Evolutionary conservation across 2,797 vertebrate genomes (phyloP).

Genomic region (Rhinella marina): DNA sequence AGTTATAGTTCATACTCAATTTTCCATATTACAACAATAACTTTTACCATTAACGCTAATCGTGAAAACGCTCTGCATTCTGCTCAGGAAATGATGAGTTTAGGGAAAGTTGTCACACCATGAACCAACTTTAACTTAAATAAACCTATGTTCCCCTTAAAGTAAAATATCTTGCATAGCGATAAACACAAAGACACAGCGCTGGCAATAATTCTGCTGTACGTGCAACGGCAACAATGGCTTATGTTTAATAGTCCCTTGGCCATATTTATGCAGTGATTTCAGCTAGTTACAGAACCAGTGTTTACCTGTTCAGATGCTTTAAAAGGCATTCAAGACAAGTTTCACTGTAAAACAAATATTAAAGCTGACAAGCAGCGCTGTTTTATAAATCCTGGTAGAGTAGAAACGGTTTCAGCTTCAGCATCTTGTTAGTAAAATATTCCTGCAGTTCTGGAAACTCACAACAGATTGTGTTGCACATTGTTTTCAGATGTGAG

Average conservation of each 20-base stretch:
- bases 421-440: conserved; percentile 61
- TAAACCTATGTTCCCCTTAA: conserved; percentile 14
- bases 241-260: conserved; percentile 59
- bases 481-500: conserved; percentile 63
- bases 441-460: conserved; percentile 62
- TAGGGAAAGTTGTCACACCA: conserved; percentile 1
- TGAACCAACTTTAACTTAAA: conserved; percentile 2
- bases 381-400: conserved; percentile 63
- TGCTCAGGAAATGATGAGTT: conserved; percentile 31
- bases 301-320: conserved; percentile 61
- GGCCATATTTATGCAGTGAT: conserved; percentile 57
- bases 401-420: conserved; percentile 60
- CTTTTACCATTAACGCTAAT: conserved; percentile 13
- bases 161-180: conserved; percentile 21
- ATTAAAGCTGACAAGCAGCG: conserved; percentile 62
- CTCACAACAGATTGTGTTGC: conserved; percentile 60
- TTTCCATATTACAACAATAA: conserved; percentile 17
- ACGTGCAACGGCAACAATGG: conserved; percentile 56
- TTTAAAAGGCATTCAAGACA: conserved; percentile 62
- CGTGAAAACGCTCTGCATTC: background rate
- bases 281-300: conserved; percentile 60
- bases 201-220: conserved; percentile 35
- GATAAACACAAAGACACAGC: conserved; percentile 36
- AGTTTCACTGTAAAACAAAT: conserved; percentile 62
- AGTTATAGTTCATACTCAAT: background rate